A percentile compares a stretch with the other conserved stretches of the same genome.
Conservation (phyloP, 2,888 invertebrate species). For the Lepeophtheirus nordmannii region DNA sequence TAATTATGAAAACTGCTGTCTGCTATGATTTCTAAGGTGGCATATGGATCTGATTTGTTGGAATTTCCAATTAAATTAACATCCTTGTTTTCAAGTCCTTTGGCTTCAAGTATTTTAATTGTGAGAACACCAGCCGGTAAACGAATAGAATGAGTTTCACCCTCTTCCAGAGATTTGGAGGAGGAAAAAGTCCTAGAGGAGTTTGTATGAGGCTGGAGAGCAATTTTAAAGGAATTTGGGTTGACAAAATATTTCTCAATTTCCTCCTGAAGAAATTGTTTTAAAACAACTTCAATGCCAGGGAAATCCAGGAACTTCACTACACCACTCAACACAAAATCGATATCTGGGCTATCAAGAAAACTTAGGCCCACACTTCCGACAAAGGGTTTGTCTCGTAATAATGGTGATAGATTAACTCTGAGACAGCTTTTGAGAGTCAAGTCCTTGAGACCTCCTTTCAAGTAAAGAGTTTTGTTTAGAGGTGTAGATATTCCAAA, state of each 20-base stretch:
- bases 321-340: slow-evolving; percentile 8
- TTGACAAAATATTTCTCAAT: slow-evolving; percentile 9
- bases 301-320: slow-evolving; percentile 10
- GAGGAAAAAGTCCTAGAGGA: background rate
- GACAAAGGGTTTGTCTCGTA: slow-evolving; percentile 8
- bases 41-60: slow-evolving; percentile 19
- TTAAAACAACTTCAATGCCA: background rate
- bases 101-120: slow-evolving; percentile 9
- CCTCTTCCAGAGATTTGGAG: background rate
- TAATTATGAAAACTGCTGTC: slow-evolving; percentile 3
- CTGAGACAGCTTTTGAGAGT: background rate
- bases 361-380: slow-evolving; percentile 4
- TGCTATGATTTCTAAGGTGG: background rate
- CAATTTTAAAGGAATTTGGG: background rate
- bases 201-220: background rate
- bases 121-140: slow-evolving; percentile 10
- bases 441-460: background rate
- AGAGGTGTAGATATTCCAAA: background rate
- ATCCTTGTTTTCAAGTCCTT: slow-evolving; percentile 16
- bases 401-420: background rate
- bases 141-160: background rate
- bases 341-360: slow-evolving; percentile 14
- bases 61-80: background rate
- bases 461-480: background rate
- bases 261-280: slow-evolving; percentile 5